Percentiles rank a stretch among this genome's conserved stretches.
Conservation (phyloP, 2,888 invertebrate species). For the Lissocephala sabroskyi region DNA sequence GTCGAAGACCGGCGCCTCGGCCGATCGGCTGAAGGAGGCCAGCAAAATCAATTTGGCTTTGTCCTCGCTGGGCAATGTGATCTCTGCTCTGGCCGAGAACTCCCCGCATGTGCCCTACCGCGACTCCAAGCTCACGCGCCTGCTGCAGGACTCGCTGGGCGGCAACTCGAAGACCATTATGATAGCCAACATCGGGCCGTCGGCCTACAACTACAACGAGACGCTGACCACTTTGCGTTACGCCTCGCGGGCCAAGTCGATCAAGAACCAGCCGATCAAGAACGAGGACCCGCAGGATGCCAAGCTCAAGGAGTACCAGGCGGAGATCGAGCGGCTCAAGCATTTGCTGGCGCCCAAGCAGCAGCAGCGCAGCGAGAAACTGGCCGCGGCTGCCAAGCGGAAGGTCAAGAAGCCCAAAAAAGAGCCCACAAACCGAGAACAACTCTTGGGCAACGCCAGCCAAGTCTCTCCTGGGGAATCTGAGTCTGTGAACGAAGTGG, state of each 20-base stretch:
- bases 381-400: slow-evolving; percentile 42
- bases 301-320: slow-evolving; percentile 93
- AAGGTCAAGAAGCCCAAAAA: slow-evolving; percentile 61
- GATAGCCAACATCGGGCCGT: slow-evolving; percentile 99
- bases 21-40: slow-evolving; percentile 94
- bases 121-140: slow-evolving; percentile 96
- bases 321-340: slow-evolving; percentile 87
- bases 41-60: slow-evolving; percentile 97
- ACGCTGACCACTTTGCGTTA: slow-evolving; percentile 96
- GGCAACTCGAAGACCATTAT: slow-evolving; percentile 99
- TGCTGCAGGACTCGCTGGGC: slow-evolving; percentile 97
- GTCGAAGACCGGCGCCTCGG: slow-evolving; percentile 95
- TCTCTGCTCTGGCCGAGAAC: slow-evolving; percentile 95
- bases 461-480: slow-evolving; percentile 57
- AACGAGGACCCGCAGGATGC: slow-evolving; percentile 99
- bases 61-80: slow-evolving; percentile 98
- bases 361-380: slow-evolving; percentile 61
- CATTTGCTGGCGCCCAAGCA: slow-evolving; percentile 72
- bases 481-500: slow-evolving; percentile 45
- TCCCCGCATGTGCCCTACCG: slow-evolving; percentile 97
- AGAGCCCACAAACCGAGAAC: slow-evolving; percentile 52
- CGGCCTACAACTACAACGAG: slow-evolving; percentile 98
- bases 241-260: slow-evolving; percentile 97
- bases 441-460: slow-evolving; percentile 55
- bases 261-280: slow-evolving; percentile 98